These are phyloP conservation scores for Ctenopoma multispine DNA, from an alignment of 2,797 vertebrate genomes.

Conservation along the genomic window DNA sequence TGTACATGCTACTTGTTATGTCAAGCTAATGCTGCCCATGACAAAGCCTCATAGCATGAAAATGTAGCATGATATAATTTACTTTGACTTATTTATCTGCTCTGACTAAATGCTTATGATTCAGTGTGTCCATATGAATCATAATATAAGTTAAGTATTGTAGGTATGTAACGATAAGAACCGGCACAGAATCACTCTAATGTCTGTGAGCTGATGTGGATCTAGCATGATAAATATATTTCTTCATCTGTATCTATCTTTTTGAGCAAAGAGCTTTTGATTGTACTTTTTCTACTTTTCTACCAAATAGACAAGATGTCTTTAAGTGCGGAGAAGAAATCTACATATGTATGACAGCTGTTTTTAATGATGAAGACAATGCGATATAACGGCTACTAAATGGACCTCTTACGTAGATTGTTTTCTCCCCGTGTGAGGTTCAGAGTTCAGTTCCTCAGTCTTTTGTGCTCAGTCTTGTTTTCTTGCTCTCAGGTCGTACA, in stretches of 20 bases:
- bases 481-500: slow-evolving; percentile 76
- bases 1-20: neutral
- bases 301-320: too few relatives aligned
- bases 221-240: neutral
- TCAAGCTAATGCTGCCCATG: slow-evolving; percentile 12
- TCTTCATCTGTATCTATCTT: neutral
- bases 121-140: neutral
- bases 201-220: neutral
- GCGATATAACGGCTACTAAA: neutral
- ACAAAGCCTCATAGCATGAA: slow-evolving; percentile 20
- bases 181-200: neutral
- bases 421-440: too few relatives aligned
- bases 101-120: neutral
- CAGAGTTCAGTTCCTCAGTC: too few relatives aligned
- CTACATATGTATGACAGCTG: too few relatives aligned
- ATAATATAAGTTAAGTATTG: neutral
- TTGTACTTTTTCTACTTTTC: neutral
- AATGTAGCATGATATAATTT: neutral
- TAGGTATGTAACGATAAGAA: neutral
- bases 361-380: too few relatives aligned
- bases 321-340: too few relatives aligned
- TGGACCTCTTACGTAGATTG: neutral
- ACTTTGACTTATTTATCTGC: neutral
- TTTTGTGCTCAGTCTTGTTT: neutral
- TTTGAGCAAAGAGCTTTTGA: too few relatives aligned